Evolutionary conservation across 1,140 invertebrate genomes (phyloP), one percentile per base, ranked within the genome.

Genomic region (Drosophila kurseongensis): DNA sequence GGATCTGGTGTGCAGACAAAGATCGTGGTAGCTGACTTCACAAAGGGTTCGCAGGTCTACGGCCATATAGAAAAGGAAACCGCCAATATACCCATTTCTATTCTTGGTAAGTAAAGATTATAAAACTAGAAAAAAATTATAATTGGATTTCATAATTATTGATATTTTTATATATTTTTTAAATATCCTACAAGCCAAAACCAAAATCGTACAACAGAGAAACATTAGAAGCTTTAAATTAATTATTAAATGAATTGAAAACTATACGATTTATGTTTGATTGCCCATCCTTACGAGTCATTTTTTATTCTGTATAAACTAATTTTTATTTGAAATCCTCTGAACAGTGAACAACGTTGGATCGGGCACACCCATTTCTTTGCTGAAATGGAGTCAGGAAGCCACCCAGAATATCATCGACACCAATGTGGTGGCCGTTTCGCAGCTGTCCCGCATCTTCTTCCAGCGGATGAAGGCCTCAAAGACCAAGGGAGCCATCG

Each of bases 291-390:
- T n/a, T 18, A 18, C 18, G 18, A 18, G 18, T 1, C 18, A 18
- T 18, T 3, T 23, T 23, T 23, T 23, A 23, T 23, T 23, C 23
- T 4, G 23, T 23, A 4, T 23, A 23, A 23, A 23, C 23, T 23
- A 32, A 8, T 8, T 32, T 32, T 7, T 8, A 32, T 32, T 32
- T 32, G 1, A 7, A 32, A 32, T 7, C 29, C 8, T 8, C 5
- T 32, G 6, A 6, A 51, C 92, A 98, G 97, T 98, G 0, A 98
- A 98, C 91, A 98, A 98, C 93, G 97, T 98, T 5, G 97, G 97
- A 0, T 94, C 94, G 80, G 94, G 95, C 0, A 96, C 96, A 77
- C 97, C 97, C 0, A 96, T 95, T 94, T 94, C 94, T n/a, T 83
- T 98, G 13, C 93, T 94, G 14, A 96, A 97, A 86, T 94, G 97